Evolutionary conservation across 2,888 invertebrate genomes (phyloP).

Genomic region (Drosophila colorata): DNA sequence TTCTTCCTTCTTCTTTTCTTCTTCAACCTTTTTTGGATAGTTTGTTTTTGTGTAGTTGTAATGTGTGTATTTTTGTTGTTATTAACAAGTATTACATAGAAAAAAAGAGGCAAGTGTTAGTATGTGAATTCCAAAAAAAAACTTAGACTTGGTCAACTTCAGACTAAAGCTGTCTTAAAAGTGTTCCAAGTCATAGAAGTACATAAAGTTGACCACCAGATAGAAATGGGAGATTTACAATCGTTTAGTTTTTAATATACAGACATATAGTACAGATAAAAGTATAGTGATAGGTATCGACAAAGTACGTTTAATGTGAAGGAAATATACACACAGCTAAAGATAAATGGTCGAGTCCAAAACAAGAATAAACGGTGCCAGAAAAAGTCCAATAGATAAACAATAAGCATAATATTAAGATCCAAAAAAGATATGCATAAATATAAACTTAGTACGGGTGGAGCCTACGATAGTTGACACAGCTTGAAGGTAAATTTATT

Average conservation of each 20-base stretch:
- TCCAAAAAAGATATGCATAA: not conserved
- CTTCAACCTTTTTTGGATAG: conserved; percentile 41
- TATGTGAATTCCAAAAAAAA: conserved; percentile 4
- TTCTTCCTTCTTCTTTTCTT: conserved; percentile 47
- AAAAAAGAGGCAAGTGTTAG: conserved; percentile 28
- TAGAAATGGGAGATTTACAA: not conserved
- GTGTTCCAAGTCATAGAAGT: not conserved
- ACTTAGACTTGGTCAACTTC: not conserved
- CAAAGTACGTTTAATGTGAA: not conserved
- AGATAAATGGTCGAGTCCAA: not conserved
- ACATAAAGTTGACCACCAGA: not conserved
- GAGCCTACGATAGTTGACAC: not conserved
- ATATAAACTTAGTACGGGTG: not conserved
- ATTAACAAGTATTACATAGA: conserved; percentile 29
- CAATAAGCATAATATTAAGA: not conserved
- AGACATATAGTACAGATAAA: not conserved
- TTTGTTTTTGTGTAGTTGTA: conserved; percentile 7
- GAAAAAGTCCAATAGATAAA: conserved; percentile 8
- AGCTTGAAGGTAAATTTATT: not conserved
- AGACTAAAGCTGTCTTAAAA: not conserved
- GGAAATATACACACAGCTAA: not conserved
- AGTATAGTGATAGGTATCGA: too few species aligned
- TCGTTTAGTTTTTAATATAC: not conserved
- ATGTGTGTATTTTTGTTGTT: conserved; percentile 37
- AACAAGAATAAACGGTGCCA: not conserved